Percentiles rank a stretch among this genome's conserved stretches.
Evolutionary conservation across 2,888 invertebrate species (phyloP).

Genomic region (Horisme vitalbata): DNA sequence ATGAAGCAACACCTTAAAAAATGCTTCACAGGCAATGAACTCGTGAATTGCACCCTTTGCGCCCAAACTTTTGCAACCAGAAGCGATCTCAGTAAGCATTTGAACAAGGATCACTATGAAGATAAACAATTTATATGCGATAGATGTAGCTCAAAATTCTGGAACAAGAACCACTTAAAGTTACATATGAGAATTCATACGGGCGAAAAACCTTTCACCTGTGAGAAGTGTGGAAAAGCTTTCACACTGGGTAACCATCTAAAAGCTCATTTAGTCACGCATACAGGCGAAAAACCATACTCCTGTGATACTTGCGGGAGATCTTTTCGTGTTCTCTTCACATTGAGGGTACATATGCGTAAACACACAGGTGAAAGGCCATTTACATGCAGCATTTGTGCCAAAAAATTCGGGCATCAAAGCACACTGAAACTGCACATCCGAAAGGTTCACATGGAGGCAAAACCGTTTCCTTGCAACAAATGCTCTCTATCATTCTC

Average conservation of each 20-base stretch:
- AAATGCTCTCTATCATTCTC: slow-evolving; percentile 5
- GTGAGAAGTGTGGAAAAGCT: slow-evolving; percentile 21
- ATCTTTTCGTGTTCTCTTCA: slow-evolving; percentile 6
- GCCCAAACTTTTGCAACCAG: not conserved
- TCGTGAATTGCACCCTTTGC: not conserved
- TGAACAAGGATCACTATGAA: not conserved
- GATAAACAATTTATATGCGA: slow-evolving; percentile 2
- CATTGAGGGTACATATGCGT: slow-evolving; percentile 3
- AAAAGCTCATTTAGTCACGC: slow-evolving; percentile 18
- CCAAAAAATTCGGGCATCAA: slow-evolving; percentile 7
- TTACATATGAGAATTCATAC: slow-evolving; percentile 19
- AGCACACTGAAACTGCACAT: slow-evolving; percentile 7
- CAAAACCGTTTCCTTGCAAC: slow-evolving; percentile 11
- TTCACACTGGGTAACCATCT: slow-evolving; percentile 16
- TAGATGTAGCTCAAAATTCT: slow-evolving; percentile 8
- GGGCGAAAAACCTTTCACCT: slow-evolving; percentile 18
- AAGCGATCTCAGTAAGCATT: not conserved
- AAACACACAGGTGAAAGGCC: slow-evolving; percentile 5
- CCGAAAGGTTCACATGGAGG: slow-evolving; percentile 1
- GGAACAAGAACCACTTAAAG: slow-evolving; percentile 11
- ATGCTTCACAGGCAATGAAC: not conserved
- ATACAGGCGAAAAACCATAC: slow-evolving; percentile 16
- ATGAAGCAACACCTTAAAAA: not conserved
- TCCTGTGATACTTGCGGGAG: slow-evolving; percentile 19
- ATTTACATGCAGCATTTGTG: not conserved